Conservation (phyloP, 2,113 vertebrate genomes). For the Enhydra lutris region DNA sequence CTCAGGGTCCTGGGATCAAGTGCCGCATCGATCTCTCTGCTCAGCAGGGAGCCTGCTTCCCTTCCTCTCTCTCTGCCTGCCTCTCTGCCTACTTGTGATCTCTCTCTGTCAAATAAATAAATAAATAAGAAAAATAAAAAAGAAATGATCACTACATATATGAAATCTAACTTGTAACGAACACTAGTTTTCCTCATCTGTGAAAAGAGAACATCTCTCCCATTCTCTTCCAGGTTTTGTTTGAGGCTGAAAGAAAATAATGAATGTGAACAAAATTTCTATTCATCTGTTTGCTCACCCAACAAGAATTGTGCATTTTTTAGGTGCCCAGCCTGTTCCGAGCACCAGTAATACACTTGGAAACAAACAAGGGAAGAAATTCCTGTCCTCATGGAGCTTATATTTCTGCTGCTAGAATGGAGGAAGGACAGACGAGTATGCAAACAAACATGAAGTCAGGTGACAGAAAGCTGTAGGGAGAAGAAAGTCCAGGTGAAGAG, state of each 20-base stretch:
- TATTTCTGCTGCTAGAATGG: not conserved
- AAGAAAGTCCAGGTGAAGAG: not conserved
- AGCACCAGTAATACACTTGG: not conserved
- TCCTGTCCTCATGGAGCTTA: not conserved
- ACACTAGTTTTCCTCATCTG: not conserved
- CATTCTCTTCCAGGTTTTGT: not conserved
- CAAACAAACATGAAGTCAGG: not conserved
- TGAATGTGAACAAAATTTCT: not conserved
- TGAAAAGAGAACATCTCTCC: not conserved
- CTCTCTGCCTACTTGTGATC: too few species aligned
- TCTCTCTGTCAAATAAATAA: too few species aligned
- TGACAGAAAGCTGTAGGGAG: not conserved
- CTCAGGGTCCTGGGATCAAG: too few species aligned
- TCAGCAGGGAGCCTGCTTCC: too few species aligned
- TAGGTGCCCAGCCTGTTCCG: not conserved
- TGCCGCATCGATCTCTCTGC: too few species aligned
- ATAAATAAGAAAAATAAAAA: too few species aligned
- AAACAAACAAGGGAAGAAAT: not conserved
- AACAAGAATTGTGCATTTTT: not conserved
- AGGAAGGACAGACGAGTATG: not conserved
- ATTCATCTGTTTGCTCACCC: not conserved
- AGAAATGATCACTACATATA: not conserved
- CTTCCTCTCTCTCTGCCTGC: too few species aligned
- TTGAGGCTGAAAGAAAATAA: slow-evolving; percentile 24
- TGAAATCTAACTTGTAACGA: not conserved